phyloP scores from a whole-genome alignment of 2,888 invertebrate genomes.

The Nesidiocoris tenuis region DNA sequence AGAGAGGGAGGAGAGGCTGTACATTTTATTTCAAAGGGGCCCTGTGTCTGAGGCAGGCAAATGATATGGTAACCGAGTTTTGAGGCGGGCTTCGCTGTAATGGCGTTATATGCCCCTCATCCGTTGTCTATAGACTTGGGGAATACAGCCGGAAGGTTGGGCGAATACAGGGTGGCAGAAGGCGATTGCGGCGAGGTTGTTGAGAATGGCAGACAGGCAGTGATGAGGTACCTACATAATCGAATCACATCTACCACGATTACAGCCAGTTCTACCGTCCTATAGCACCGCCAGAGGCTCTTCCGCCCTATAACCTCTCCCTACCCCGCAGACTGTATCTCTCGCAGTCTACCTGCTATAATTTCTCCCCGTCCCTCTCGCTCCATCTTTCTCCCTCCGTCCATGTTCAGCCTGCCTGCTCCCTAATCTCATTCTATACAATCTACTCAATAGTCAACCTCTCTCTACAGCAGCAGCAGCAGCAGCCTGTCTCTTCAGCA shows the following conservation, averaged over 20 bases:
- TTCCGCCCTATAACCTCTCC: not conserved
- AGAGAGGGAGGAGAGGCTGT: constrained; percentile 2
- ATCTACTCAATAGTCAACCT: constrained; percentile 45
- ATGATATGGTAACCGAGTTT: constrained; percentile 50
- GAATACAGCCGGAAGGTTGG: not conserved
- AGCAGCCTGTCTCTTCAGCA: constrained; percentile 12
- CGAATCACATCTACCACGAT: constrained; percentile 43
- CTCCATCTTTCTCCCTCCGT: not conserved
- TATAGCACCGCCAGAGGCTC: not conserved
- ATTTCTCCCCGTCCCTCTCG: not conserved
- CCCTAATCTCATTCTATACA: constrained; percentile 46
- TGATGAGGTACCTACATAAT: constrained; percentile 42
- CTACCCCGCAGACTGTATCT: not conserved
- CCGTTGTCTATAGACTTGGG: not conserved
- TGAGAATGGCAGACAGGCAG: constrained; percentile 12
- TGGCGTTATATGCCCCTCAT: constrained; percentile 40
- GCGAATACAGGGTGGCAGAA: not conserved
- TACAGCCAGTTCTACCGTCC: constrained; percentile 30
- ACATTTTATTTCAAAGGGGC: constrained; percentile 42
- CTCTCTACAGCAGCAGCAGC: constrained; percentile 1
- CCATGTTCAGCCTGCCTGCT: constrained; percentile 17
- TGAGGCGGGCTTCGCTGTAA: constrained; percentile 45
- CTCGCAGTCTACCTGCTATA: not conserved
- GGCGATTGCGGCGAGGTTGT: not conserved
- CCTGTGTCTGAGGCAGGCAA: constrained; percentile 45